Evolutionary conservation across 2,888 invertebrate genomes (phyloP).

Genomic region (Teleiodes luculella): DNA sequence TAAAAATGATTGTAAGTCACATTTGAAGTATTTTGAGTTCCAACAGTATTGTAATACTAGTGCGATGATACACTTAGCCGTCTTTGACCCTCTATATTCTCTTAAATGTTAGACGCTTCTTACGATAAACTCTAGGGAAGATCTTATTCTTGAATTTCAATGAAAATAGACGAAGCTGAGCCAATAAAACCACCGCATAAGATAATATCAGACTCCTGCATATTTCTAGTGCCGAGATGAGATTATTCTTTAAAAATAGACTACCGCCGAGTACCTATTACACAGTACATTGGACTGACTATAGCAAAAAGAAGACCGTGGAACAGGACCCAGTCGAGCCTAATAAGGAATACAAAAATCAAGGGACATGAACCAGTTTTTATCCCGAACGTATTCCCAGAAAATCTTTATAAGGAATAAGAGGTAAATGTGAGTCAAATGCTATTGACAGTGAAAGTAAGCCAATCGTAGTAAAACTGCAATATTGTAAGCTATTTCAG

Average conservation of each 20-base stretch:
- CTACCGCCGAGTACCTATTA: background rate
- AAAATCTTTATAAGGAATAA: background rate
- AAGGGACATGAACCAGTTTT: constrained; percentile 13
- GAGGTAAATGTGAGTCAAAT: constrained; percentile 10
- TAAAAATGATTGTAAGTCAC: too few species aligned
- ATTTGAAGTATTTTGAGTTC: too few species aligned
- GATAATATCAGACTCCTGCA: background rate
- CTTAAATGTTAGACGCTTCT: too few species aligned
- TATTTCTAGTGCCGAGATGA: background rate
- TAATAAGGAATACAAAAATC: constrained; percentile 14
- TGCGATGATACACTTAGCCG: too few species aligned
- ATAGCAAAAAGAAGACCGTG: constrained; percentile 11
- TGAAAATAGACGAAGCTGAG: background rate
- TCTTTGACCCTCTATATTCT: too few species aligned
- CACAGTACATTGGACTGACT: background rate
- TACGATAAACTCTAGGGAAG: background rate
- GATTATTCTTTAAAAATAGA: constrained; percentile 10
- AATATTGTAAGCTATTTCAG: too few species aligned
- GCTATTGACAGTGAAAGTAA: constrained; percentile 1
- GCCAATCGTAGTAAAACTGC: too few species aligned
- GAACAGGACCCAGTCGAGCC: constrained; percentile 2
- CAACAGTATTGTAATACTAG: too few species aligned
- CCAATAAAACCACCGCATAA: background rate
- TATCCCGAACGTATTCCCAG: background rate
- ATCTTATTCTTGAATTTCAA: background rate